Base-by-base conservation (phyloP, 1,140 invertebrate species). In the Dryas iulia region DNA sequence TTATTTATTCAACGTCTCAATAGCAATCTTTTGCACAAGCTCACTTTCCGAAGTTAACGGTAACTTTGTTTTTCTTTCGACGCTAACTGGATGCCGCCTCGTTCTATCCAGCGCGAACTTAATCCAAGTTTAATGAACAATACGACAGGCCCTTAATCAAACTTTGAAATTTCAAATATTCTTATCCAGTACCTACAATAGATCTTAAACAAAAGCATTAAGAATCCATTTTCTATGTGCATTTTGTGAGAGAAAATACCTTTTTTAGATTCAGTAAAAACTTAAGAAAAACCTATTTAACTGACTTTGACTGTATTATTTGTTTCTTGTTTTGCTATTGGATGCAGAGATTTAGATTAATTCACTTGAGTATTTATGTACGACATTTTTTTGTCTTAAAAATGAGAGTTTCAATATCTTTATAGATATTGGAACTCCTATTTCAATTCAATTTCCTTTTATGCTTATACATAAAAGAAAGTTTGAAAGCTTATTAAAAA, bases 41-140 rank as follows among this genome's bases (percentile, higher is more conserved):
- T 66, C 70, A 56, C 54, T 65, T 58, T 52, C 14, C 26, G 3
- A 56, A 69, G 66, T 63, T 59, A 47, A 54, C 59, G 53, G 52
- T 53, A 63, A 67, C 70, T 72, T 72, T 72, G 71, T 72, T 72
- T 69, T 69, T 69, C 71, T 84, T 77, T 66, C 70, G 74, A 73
- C 82, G 81, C 83, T 89, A 91, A 91, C 87, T 83, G 86, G 74
- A 77, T 87, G 78, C 75, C 78, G 81, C 84, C 86, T 87, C 82
- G 84, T 89, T 90, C 76, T 80, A 86, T 79, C 80, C 82, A 83
- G 81, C 77, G 77, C 86, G 85, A 91, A 89, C 90, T 92, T 92
- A 92, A 92, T 92, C 89, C 89, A 92, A 92, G 89, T 92, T 92
- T 90, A 92, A 92, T 92, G 90, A 92, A 92, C 90, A 92, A 90